Base-by-base conservation (phyloP, 2,797 vertebrate species). In the Muscicapa striata region DNA sequence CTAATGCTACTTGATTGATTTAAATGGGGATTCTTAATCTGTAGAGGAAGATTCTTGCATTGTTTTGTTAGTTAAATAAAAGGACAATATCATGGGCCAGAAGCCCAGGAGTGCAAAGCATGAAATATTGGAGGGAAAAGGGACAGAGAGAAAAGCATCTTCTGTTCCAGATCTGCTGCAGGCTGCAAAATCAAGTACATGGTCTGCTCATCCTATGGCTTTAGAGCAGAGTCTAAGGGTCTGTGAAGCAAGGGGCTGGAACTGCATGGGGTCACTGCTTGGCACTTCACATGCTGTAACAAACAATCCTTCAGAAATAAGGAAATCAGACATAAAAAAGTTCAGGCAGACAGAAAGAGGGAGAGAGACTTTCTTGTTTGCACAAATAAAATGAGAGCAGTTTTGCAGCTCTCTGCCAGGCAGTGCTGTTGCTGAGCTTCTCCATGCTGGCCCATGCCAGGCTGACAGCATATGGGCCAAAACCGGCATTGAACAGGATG, bases 41-140 rank as follows among this genome's bases (percentile, higher is more conserved):
- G 78, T 67, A 79, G 66, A 90, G 49, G 34, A 46, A 59, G 45
- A 79, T 55, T 82, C 64, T 64, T 34, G 43, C 15, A 23, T 41
- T 81, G 83, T 55, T 94, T 85, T 49, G 36, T 34, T 32, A 59
- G 64, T 43, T 58, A 79, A 95, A 89, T 75, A 46, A 78, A 93
- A 89, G 36, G 75, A 84, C 27, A 57, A 48, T 66, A 85, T 49
- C 48, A 40, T 22, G 74, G 54, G 59, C 51, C 68, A 92, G 77
- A 90, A 93, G 45, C n/a, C 22, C 55, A 34, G 57, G 22, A 88
- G 61, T 5, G 1, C 20, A 63, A 90, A 89, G 49, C 16, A n/a
- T 20, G 43, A 89, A 68, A 83, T 22, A 49, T 0, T 26, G 15
- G 0, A 4, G 32, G 29, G 24, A 3, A 15, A 19, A 29, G 11